Conservation (phyloP, 2,113 vertebrate genomes). For the Phrynosoma blainvillii region DNA sequence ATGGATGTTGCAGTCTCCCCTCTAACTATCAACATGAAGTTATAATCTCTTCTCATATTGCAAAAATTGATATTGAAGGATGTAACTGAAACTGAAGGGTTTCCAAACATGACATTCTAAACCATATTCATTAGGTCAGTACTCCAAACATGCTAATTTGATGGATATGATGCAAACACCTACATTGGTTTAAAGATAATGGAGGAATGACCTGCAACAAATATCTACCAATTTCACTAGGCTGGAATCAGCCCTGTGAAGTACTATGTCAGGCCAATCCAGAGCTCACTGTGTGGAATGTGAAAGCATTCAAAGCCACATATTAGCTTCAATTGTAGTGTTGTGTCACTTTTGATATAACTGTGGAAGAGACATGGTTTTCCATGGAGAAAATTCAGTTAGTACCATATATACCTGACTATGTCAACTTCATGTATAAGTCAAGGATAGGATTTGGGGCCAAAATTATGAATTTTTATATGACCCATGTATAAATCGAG, state of each 20-base stretch:
- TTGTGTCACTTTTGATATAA: neutral
- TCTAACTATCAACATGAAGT: neutral
- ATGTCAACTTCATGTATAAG: too few relatives aligned
- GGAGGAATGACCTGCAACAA: neutral
- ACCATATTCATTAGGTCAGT: neutral
- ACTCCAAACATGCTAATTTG: neutral
- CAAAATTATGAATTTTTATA: too few relatives aligned
- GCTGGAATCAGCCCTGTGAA: neutral
- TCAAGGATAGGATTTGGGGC: too few relatives aligned
- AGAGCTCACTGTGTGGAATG: neutral
- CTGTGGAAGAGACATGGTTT: neutral
- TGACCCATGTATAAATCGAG: too few relatives aligned
- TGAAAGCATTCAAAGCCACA: neutral
- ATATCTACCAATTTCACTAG: neutral
- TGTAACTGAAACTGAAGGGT: neutral
- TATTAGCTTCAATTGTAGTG: neutral
- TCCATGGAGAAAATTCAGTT: neutral
- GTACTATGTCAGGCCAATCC: neutral
- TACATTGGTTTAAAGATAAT: neutral
- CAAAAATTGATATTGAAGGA: constrained; percentile 9
- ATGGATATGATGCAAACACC: neutral
- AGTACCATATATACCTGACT: neutral
- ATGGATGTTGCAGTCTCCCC: neutral
- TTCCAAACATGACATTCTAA: constrained; percentile 10
- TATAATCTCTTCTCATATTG: neutral